Conservation (phyloP, 2,797 vertebrate genomes). For the Mus minutoides region DNA sequence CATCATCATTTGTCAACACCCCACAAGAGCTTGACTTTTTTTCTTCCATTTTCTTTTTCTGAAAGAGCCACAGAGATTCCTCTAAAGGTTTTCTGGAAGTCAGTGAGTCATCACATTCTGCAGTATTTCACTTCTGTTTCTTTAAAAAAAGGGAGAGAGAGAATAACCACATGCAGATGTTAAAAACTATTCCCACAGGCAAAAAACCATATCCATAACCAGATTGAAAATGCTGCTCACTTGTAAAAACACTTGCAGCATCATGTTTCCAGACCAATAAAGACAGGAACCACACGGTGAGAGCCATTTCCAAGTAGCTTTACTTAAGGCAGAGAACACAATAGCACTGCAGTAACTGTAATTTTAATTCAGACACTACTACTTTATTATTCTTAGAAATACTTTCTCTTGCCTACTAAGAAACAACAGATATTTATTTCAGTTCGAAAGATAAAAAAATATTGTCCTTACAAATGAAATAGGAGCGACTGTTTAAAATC, state of each 20-base stretch:
- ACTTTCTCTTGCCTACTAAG: background rate
- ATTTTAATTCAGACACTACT: background rate
- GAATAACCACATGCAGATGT: background rate
- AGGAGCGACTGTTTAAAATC: background rate
- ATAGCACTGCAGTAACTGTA: background rate
- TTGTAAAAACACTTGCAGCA: conserved; percentile 39
- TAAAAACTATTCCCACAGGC: background rate
- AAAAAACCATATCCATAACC: background rate
- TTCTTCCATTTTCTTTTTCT: background rate
- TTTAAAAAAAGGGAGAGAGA: background rate
- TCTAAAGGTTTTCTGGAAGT: conserved; percentile 29
- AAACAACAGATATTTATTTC: background rate
- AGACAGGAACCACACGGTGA: background rate
- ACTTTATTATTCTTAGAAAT: background rate
- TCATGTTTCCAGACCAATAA: background rate
- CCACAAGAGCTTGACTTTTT: background rate
- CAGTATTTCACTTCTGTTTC: conserved; percentile 7
- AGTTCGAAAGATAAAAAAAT: background rate
- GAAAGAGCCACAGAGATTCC: background rate
- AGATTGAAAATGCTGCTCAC: conserved; percentile 24
- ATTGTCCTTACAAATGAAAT: background rate
- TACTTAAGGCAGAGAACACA: background rate
- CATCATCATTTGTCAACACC: background rate
- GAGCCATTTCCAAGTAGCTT: conserved; percentile 1
- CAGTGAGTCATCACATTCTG: background rate